phyloP scores from a whole-genome alignment of 2,797 vertebrate genomes.

The Sebastes umbrosus region DNA sequence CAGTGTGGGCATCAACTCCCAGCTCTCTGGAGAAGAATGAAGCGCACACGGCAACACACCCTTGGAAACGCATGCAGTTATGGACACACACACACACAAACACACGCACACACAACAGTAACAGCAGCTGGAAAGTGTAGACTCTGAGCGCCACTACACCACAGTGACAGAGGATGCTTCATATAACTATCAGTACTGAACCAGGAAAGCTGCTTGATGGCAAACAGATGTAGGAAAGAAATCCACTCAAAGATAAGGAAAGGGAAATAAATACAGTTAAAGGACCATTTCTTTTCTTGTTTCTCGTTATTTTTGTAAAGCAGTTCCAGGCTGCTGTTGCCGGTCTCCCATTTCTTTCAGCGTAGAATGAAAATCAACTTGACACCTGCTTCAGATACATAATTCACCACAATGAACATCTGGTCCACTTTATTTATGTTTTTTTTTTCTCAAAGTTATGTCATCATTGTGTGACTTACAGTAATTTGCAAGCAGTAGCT shows the following conservation, averaged over 20 bases:
- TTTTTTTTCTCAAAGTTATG: neutral
- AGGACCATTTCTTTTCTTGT: neutral
- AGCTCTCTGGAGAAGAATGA: constrained; percentile 61
- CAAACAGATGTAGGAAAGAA: constrained; percentile 50
- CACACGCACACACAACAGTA: constrained; percentile 23
- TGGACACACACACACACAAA: constrained; percentile 27
- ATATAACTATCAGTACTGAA: constrained; percentile 41
- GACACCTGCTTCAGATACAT: neutral
- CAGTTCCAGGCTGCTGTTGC: neutral
- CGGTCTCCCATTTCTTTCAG: neutral
- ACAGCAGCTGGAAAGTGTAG: neutral
- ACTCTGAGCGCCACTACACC: neutral
- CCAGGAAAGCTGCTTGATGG: constrained; percentile 50
- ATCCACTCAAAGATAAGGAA: neutral
- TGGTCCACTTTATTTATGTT: neutral
- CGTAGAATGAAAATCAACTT: neutral
- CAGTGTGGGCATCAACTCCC: constrained; percentile 70
- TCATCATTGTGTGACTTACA: neutral
- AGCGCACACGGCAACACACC: constrained; percentile 24
- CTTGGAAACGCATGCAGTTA: constrained; percentile 26
- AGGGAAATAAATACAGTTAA: neutral
- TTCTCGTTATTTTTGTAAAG: neutral
- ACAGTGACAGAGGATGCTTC: constrained; percentile 46
- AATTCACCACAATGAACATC: neutral
- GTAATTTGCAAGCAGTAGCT: neutral